Conservation (phyloP, 2,797 vertebrate species). For the Podarcis lilfordi region DNA sequence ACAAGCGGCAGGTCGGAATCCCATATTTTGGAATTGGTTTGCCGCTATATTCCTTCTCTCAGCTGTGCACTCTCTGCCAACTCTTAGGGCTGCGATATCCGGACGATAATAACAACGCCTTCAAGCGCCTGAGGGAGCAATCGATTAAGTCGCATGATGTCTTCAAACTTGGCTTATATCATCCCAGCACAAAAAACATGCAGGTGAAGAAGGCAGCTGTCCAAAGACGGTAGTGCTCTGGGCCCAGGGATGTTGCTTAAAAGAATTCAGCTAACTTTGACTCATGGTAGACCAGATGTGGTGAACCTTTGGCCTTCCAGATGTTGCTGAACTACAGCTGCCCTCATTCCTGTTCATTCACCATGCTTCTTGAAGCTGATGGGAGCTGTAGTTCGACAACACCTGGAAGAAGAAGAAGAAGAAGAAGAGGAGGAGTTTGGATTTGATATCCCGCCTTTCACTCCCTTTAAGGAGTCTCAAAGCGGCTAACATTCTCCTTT, state of each 20-base stretch:
- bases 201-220: background rate
- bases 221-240: background rate
- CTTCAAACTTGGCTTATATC: constrained; percentile 5
- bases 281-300: no score
- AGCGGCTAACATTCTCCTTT: no score
- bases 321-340: no score
- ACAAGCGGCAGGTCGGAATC: background rate
- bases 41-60: background rate
- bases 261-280: background rate
- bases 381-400: no score
- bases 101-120: background rate
- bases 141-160: background rate
- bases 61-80: background rate
- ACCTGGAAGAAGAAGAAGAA: no score
- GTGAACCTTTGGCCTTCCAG: no score
- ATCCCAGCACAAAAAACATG: background rate
- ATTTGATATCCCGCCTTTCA: no score
- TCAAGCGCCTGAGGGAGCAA: background rate
- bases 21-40: background rate
- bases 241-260: background rate
- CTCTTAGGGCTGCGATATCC: constrained; percentile 1
- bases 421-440: no score
- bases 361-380: no score
- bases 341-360: no score
- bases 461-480: no score